Conservation (phyloP, 2,888 invertebrate genomes). For the Parnassius mnemosyne region DNA sequence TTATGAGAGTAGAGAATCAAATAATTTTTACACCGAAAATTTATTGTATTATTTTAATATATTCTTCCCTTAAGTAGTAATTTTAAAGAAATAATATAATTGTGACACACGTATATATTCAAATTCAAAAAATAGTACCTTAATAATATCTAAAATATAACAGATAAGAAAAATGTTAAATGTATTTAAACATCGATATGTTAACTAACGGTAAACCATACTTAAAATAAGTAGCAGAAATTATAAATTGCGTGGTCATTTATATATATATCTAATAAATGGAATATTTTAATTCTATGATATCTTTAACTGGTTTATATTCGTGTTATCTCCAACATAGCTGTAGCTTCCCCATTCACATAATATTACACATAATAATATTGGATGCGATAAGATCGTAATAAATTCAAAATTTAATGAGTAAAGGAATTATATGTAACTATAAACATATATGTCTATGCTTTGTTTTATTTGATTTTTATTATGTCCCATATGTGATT, state of each 20-base stretch:
- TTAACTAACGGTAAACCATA: slow-evolving; percentile 1
- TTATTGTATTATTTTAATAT: too few relatives aligned
- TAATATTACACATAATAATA: slow-evolving; percentile 12
- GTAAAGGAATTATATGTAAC: not conserved
- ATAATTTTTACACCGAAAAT: too few relatives aligned
- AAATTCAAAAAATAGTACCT: not conserved
- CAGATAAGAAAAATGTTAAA: not conserved
- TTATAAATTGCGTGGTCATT: slow-evolving; percentile 39
- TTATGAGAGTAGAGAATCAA: too few relatives aligned
- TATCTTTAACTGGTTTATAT: slow-evolving; percentile 60
- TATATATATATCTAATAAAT: slow-evolving; percentile 35
- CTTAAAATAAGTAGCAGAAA: slow-evolving; percentile 16
- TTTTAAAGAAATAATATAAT: too few relatives aligned
- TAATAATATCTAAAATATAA: too few relatives aligned
- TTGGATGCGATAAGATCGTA: slow-evolving; percentile 12
- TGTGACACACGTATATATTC: too few relatives aligned
- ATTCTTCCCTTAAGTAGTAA: too few relatives aligned
- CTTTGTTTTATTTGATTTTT: not conserved
- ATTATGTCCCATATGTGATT: not conserved
- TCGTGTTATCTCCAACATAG: slow-evolving; percentile 42
- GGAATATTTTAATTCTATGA: slow-evolving; percentile 55
- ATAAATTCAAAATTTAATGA: slow-evolving; percentile 12
- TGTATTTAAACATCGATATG: not conserved
- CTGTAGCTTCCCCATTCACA: slow-evolving; percentile 33
- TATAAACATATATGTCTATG: not conserved